Evolutionary conservation across 2,888 invertebrate species (phyloP), one percentile per base, ranked within the genome.

Genomic region (Epinotia bilunana): DNA sequence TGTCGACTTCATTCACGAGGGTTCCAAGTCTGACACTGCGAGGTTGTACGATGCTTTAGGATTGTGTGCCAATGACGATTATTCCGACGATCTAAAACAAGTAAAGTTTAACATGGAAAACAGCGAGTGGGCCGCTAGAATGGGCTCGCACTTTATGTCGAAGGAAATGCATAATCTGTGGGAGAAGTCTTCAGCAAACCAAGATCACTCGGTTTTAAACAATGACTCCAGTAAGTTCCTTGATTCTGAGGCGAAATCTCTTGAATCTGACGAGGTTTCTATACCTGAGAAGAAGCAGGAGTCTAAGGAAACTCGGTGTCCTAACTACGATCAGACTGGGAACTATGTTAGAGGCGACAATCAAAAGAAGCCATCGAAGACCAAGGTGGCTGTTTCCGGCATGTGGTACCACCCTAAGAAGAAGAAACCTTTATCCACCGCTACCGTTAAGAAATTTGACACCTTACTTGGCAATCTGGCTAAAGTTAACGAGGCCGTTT

Each of bases 361-460:
- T 79, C 89, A 89, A 64, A 93, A 90, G 78, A 94, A 91, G 80
- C 80, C 84, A 33, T 80, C 80, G 78, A 93, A 91, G 78, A 82
- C 89, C 9, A 94, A 92, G 80, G 87, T 90, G 5, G 85, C 90
- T 18, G 85, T 85, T 6, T 89, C 93, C 4, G 92, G 93, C 13
- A 90, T 92, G 88, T 93, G 94, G 93, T 92, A 93, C 77, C 91
- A 93, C 76, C 92, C 92, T 13, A 94, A 94, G 81, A 94, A 94
- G 79, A 94, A 94, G 83, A 93, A 93, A 78, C 92, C 93, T 7
- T 80, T 94, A 49, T 83, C 91, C 2, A 61, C 79, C 57, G 82
- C 84, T 23, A 87, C 85, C 20, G 88, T 90, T 1, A 93, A 91
- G 76, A 94, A 93, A 77, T 94, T 94, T 82, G 94, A 94, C 77